phyloP scores from a whole-genome alignment of 64 coral and sea anemone species.

The Astreopora myriophthalma region DNA sequence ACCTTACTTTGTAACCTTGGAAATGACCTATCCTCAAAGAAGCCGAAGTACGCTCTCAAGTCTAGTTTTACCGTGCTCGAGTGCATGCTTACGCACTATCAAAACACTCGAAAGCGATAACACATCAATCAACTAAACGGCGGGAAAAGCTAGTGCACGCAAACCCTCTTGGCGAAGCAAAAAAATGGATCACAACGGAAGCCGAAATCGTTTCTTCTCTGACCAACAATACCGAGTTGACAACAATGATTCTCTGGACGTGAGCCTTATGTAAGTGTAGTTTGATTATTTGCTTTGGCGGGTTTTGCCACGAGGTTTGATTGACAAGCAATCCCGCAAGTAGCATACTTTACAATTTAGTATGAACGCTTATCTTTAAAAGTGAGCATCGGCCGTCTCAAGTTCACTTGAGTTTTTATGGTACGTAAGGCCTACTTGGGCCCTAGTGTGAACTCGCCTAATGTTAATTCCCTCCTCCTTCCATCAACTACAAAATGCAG shows the following conservation, averaged over 20 bases:
- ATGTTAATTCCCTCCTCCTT: too few relatives aligned
- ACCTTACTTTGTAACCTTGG: slow-evolving; percentile 41
- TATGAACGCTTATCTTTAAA: too few relatives aligned
- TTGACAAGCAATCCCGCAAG: not conserved
- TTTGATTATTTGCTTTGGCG: not conserved
- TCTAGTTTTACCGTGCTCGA: slow-evolving; percentile 18
- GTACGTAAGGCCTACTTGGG: too few relatives aligned
- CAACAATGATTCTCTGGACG: slow-evolving; percentile 8
- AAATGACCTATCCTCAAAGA: slow-evolving; percentile 28
- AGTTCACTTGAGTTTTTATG: too few relatives aligned
- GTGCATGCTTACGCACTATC: slow-evolving; percentile 10
- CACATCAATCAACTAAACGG: slow-evolving; percentile 5
- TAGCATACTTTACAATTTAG: not conserved
- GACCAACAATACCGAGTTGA: not conserved
- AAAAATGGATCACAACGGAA: slow-evolving; percentile 8
- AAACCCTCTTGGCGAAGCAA: slow-evolving; percentile 10
- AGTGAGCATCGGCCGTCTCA: too few relatives aligned
- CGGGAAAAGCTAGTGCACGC: not conserved
- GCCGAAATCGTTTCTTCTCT: slow-evolving; percentile 15
- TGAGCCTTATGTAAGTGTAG: slow-evolving; percentile 10
- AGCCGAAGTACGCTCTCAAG: slow-evolving; percentile 45
- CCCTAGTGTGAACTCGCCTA: too few relatives aligned
- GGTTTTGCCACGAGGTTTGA: not conserved
- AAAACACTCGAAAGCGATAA: slow-evolving; percentile 5
- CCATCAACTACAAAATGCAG: too few relatives aligned